Percentiles rank a stretch among this genome's conserved stretches.
Evolutionary conservation across 2,888 invertebrate species (phyloP).

Genomic region (Coenonympha arcania): DNA sequence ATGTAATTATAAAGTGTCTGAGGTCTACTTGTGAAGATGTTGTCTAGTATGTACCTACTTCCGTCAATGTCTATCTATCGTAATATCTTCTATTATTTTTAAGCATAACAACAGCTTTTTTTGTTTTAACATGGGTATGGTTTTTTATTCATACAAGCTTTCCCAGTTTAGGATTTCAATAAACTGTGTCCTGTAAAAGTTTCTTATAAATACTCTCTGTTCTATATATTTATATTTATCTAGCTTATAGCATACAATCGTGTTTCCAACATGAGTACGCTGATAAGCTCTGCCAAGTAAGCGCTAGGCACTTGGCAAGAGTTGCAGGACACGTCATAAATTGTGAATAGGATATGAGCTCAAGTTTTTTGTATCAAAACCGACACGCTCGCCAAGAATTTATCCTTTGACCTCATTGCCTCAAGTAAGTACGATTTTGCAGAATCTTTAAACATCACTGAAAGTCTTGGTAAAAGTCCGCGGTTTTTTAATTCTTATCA

Average conservation of each 20-base stretch:
- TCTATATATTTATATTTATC: too few relatives aligned
- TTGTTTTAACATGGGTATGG: too few relatives aligned
- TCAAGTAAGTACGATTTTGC: too few relatives aligned
- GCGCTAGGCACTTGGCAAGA: neutral
- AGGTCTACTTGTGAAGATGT: neutral
- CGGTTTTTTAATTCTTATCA: too few relatives aligned
- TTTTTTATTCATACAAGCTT: too few relatives aligned
- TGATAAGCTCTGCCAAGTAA: neutral
- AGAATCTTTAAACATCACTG: too few relatives aligned
- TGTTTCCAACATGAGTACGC: neutral
- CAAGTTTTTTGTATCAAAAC: slow-evolving; percentile 1
- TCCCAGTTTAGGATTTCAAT: too few relatives aligned
- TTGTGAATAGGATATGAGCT: neutral
- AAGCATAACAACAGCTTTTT: too few relatives aligned
- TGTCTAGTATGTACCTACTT: neutral
- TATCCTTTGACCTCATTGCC: neutral
- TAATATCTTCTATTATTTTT: too few relatives aligned
- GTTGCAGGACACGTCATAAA: neutral
- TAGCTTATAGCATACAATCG: neutral
- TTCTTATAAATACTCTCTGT: too few relatives aligned
- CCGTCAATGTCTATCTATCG: neutral
- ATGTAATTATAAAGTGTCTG: neutral
- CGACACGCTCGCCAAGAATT: neutral
- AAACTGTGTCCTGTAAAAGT: too few relatives aligned
- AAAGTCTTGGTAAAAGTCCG: too few relatives aligned